phyloP scores from a whole-genome alignment of 2,113 vertebrate species.

The Australoheros scitulus region DNA sequence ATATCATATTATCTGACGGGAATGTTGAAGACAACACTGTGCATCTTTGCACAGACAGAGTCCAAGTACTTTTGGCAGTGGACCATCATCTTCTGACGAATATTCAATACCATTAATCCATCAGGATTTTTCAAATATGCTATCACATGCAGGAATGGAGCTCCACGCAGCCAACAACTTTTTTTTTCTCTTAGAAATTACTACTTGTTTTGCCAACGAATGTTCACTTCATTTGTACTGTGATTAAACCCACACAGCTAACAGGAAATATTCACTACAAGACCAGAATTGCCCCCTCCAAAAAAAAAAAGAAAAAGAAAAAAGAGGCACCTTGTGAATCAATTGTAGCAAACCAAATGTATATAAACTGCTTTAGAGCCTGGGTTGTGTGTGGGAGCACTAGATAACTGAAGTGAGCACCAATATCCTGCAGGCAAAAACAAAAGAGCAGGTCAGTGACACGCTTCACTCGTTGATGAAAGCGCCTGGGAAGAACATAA shows the following conservation, averaged over 20 bases:
- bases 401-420: not conserved
- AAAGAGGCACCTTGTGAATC: not conserved
- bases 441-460: not conserved
- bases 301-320: not conserved
- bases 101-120: conserved; percentile 58
- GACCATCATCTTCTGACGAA: conserved; percentile 66
- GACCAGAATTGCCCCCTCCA: conserved; percentile 2
- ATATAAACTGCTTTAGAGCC: not conserved
- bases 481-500: conserved; percentile 26
- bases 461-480: conserved; percentile 27
- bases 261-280: conserved; percentile 13
- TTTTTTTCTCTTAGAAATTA: not conserved
- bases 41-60: conserved; percentile 31
- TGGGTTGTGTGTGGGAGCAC: not conserved
- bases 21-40: conserved; percentile 52
- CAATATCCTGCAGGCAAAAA: conserved; percentile 24
- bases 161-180: conserved; percentile 34
- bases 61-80: conserved; percentile 52
- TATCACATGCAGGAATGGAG: conserved; percentile 34
- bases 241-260: not conserved
- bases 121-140: conserved; percentile 38
- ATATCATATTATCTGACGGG: conserved; percentile 41
- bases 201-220: conserved; percentile 13
- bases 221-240: not conserved
- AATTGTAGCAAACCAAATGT: not conserved